Conservation (phyloP, 2,113 vertebrate species). For the Pogona vitticeps region DNA sequence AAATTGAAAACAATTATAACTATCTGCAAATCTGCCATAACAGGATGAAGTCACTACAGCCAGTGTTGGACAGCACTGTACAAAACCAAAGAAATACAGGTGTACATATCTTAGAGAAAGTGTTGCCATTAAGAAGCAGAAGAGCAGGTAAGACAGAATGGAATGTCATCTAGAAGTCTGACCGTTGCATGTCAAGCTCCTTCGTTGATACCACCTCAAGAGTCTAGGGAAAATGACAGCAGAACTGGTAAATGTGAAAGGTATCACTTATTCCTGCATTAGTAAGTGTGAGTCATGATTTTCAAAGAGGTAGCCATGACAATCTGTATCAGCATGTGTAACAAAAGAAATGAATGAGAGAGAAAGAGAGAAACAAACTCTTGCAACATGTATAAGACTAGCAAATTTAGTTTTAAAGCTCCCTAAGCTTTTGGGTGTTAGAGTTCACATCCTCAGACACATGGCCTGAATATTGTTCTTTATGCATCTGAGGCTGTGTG, state of each 20-base stretch:
- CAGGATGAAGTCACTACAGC: background rate
- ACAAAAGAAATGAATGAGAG: no score
- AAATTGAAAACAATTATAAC: conserved; percentile 29
- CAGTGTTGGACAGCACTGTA: background rate
- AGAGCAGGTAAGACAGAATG: background rate
- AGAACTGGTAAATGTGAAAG: no score
- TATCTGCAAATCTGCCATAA: conserved; percentile 31
- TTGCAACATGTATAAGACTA: background rate
- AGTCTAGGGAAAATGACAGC: background rate
- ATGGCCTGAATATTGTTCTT: no score
- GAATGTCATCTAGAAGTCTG: background rate
- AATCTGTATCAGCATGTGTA: no score
- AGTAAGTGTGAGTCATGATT: no score
- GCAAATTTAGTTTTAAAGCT: no score
- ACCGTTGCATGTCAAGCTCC: background rate
- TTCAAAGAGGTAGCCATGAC: no score
- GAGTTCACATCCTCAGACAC: no score
- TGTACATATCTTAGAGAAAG: background rate
- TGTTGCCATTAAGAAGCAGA: background rate
- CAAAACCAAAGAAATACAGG: background rate
- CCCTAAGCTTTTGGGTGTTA: no score
- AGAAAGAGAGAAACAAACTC: background rate
- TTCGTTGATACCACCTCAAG: background rate
- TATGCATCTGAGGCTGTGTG: no score
- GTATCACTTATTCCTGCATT: no score